Conservation (phyloP, 2,113 vertebrate genomes). For the Lichenostomus cassidix region DNA sequence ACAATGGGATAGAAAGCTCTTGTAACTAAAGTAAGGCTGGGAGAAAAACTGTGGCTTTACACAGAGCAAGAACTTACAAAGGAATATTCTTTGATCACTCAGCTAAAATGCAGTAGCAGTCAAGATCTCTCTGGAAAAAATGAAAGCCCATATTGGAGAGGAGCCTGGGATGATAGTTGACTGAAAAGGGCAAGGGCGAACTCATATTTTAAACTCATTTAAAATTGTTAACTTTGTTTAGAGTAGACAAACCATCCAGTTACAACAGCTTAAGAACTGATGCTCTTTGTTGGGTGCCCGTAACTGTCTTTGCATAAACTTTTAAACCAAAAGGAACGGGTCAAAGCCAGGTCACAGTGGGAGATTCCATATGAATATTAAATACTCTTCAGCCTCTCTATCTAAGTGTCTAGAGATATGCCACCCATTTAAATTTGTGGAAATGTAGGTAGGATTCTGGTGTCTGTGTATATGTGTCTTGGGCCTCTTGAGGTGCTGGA, state of each 20-base stretch:
- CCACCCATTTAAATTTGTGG: background rate
- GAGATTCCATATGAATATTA: background rate
- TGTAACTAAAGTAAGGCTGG: background rate
- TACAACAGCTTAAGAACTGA: background rate
- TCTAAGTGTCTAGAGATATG: background rate
- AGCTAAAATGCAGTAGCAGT: background rate
- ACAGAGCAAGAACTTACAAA: background rate
- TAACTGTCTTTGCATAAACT: background rate
- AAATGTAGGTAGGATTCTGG: background rate
- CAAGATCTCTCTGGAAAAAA: background rate
- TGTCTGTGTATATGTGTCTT: background rate
- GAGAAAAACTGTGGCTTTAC: background rate
- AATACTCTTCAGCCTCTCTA: background rate
- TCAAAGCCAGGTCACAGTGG: background rate
- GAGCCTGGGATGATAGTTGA: fast-evolving
- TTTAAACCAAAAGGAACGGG: background rate
- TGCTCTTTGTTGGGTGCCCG: background rate
- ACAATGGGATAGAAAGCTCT: background rate
- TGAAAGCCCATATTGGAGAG: background rate
- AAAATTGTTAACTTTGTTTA: background rate
- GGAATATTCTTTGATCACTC: background rate
- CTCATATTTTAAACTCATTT: background rate
- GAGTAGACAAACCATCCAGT: background rate
- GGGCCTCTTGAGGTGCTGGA: background rate
- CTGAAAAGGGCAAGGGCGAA: background rate